Percentiles rank a stretch among this genome's conserved stretches.
Conservation (phyloP, 2,113 vertebrate genomes). For the Lampris incognitus region DNA sequence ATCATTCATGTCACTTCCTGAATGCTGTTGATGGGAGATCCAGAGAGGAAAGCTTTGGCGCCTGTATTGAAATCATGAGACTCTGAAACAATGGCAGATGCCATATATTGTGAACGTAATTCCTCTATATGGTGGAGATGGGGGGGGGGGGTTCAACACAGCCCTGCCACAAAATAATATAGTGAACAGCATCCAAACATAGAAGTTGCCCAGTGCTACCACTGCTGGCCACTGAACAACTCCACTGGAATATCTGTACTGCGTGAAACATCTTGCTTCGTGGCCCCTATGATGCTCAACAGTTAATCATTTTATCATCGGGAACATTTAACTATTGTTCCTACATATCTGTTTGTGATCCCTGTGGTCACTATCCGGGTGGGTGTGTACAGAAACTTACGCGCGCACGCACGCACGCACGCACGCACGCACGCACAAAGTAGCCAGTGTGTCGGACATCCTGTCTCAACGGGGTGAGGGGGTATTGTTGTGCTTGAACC, state of each 20-base stretch:
- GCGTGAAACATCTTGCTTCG: too few relatives aligned
- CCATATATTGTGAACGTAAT: background rate
- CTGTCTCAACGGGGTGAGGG: conserved; percentile 36
- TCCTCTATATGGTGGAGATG: background rate
- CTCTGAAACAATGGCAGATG: background rate
- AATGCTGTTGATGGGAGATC: conserved; percentile 3
- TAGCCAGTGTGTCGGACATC: conserved; percentile 32
- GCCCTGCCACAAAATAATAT: too few relatives aligned
- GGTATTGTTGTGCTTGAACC: conserved; percentile 51
- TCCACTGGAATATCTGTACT: background rate
- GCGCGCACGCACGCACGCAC: background rate
- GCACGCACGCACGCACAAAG: background rate
- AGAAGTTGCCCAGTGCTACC: background rate
- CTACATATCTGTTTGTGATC: background rate
- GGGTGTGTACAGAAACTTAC: too few relatives aligned
- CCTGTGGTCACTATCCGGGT: too few relatives aligned
- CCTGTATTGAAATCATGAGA: background rate
- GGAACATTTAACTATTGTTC: too few relatives aligned
- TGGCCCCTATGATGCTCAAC: background rate
- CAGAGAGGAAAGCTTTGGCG: background rate
- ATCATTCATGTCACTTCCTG: background rate
- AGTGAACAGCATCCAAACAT: too few relatives aligned
- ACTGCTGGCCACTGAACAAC: background rate
- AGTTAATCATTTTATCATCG: too few relatives aligned
- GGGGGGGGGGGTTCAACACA: too few relatives aligned